A percentile compares a stretch with the other conserved stretches of the same genome.
Evolutionary conservation across 2,888 invertebrate species (phyloP).

Genomic region (Dicycla oo): DNA sequence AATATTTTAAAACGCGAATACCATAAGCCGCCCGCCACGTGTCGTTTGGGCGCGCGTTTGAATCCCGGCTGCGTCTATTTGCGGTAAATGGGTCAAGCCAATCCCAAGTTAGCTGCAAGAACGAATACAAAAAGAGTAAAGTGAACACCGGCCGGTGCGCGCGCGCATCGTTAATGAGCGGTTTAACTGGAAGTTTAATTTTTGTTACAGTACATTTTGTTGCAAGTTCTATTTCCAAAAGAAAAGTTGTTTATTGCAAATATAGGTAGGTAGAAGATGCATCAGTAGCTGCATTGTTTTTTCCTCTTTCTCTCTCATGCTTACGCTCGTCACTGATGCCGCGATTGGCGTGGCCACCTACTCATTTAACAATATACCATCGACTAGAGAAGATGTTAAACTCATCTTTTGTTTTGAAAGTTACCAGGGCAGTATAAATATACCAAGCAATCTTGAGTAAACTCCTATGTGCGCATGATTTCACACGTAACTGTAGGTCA

Average conservation of each 20-base stretch:
- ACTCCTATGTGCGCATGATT: not conserved
- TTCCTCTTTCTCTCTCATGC: not conserved
- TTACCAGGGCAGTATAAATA: slow-evolving; percentile 8
- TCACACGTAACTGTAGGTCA: not conserved
- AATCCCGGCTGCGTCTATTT: slow-evolving; percentile 86
- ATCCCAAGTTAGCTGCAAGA: slow-evolving; percentile 89
- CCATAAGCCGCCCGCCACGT: slow-evolving; percentile 76
- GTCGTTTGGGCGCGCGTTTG: slow-evolving; percentile 75
- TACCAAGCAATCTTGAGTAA: not conserved
- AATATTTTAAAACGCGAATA: slow-evolving; percentile 62
- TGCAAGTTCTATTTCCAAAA: not conserved
- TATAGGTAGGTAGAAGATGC: not conserved
- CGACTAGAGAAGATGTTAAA: not conserved
- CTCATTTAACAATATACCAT: too few species aligned
- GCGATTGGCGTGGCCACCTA: too few species aligned
- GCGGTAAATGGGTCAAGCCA: slow-evolving; percentile 88
- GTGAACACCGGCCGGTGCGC: slow-evolving; percentile 72
- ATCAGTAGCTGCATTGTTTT: not conserved
- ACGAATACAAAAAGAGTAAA: slow-evolving; percentile 90
- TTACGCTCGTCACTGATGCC: too few species aligned
- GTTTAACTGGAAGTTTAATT: slow-evolving; percentile 55
- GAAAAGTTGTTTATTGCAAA: not conserved
- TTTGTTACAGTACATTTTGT: slow-evolving; percentile 4
- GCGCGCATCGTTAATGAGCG: slow-evolving; percentile 40
- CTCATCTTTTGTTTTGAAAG: not conserved